Evolutionary conservation across 2,888 invertebrate genomes (phyloP), one percentile per base, ranked within the genome.

Genomic region (Elegia similella): DNA sequence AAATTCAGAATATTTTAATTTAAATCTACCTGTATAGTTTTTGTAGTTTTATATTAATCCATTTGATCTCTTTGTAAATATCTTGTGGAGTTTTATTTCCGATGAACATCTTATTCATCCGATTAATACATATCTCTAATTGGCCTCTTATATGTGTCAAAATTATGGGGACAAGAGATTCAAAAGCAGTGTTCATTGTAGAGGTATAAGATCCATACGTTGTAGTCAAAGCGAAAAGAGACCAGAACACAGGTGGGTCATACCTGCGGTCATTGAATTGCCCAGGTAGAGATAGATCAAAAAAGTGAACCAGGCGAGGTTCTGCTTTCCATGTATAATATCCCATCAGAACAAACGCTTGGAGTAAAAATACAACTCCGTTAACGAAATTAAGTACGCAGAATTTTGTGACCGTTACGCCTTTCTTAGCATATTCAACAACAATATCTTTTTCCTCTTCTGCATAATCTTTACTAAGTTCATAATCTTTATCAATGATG

Each of bases 81-180:
- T 78, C 71, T 43, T 65, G 62, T 1, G 56, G 57, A 44, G 66
- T 64, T 43, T 62, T 55, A 2, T 66, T 56, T 38, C 75, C 63
- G 0, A 61, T 54, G 54, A 84, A 78, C 7, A 81, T 42, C 42
- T 64, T 74, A n/a, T 58, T 59, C 42, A 88, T 72, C 42, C 75
- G 72, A n/a, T 58, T 61, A 38, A 74, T 80, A 0, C 84, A 68
- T 12, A 89, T 59, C 17, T 85, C 77, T 3, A 87, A 62, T 56
- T 88, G 86, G 3, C 86, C 86, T 60, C 86, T 84, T 6, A 72
- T 67, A 56, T 89, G 87, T 30, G 85, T 58, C 62, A 85, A 70
- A 60, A 85, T 81, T 67, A 86, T 85, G 0, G 85, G 84, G 0
- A 82, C 76, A n/a, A 89, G 59, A 1, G 88, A 80, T 68, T 89